Conservation (phyloP, 1,140 invertebrate species). For the Monochamus saltuarius region DNA sequence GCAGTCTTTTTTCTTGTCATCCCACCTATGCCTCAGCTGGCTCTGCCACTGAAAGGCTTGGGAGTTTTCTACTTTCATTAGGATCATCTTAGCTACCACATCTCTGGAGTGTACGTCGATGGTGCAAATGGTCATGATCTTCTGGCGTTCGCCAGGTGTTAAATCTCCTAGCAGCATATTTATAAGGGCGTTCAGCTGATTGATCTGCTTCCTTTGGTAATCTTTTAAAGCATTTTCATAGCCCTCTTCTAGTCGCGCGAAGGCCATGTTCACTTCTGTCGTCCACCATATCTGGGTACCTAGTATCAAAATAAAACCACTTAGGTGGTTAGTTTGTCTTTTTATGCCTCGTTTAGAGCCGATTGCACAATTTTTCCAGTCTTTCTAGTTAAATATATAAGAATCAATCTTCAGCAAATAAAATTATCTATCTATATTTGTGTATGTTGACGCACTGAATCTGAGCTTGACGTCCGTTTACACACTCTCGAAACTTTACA, state of each 20-base stretch:
- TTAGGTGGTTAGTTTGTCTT: not conserved
- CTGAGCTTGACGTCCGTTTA: too few species aligned
- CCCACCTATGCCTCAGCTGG: conserved; percentile 87
- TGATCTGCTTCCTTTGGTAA: conserved; percentile 88
- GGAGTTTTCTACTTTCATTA: conserved; percentile 76
- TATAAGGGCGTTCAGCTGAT: conserved; percentile 80
- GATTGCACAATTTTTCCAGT: too few species aligned
- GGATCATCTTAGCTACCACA: conserved; percentile 82
- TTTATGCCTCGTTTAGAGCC: too few species aligned
- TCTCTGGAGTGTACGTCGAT: conserved; percentile 91
- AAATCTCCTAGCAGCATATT: conserved; percentile 78
- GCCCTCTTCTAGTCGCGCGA: conserved; percentile 87
- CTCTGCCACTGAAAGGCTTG: conserved; percentile 90
- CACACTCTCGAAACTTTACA: too few species aligned
- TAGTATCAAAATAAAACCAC: conserved; percentile 6
- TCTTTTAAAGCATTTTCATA: conserved; percentile 91
- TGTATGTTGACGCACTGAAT: too few species aligned
- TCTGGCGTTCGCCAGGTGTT: conserved; percentile 80
- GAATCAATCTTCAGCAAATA: too few species aligned
- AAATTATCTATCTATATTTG: too few species aligned
- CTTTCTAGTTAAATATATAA: too few species aligned
- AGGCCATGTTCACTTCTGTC: conserved; percentile 86
- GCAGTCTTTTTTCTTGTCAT: conserved; percentile 77
- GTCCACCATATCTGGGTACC: conserved; percentile 94
- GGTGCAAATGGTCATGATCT: conserved; percentile 94